phyloP scores from a whole-genome alignment of 2,113 vertebrate genomes.

The Seriola dumerili region DNA sequence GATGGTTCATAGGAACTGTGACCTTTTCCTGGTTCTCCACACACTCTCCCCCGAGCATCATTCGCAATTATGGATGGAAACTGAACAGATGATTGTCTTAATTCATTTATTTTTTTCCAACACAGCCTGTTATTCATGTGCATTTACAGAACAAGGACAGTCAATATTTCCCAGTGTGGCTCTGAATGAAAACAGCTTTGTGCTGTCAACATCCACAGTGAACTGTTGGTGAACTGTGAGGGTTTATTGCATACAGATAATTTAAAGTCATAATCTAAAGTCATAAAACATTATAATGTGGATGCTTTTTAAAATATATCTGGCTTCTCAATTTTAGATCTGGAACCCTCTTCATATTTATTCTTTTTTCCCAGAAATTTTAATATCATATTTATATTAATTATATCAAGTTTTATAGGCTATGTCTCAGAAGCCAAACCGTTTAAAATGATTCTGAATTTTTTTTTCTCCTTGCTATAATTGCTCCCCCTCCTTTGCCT shows the following conservation, averaged over 20 bases:
- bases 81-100: conserved; percentile 17
- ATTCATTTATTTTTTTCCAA: conserved; percentile 8
- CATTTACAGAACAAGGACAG: conserved; percentile 6
- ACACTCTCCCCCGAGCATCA: background rate
- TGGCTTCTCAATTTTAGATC: background rate
- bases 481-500: conserved; percentile 22
- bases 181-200: conserved; percentile 6
- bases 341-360: background rate
- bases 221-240: background rate
- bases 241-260: background rate
- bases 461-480: conserved; percentile 19
- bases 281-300: conserved; percentile 6
- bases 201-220: conserved; percentile 2
- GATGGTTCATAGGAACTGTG: background rate
- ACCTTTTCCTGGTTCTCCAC: conserved; percentile 6
- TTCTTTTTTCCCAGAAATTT: background rate
- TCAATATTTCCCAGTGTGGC: background rate
- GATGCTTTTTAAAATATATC: background rate
- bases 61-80: conserved; percentile 27
- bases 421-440: background rate
- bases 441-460: background rate
- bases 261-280: background rate
- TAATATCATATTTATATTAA: background rate
- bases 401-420: background rate
- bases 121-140: conserved; percentile 16